Conservation (phyloP, 2,113 vertebrate genomes). For the Saccopteryx bilineata region DNA sequence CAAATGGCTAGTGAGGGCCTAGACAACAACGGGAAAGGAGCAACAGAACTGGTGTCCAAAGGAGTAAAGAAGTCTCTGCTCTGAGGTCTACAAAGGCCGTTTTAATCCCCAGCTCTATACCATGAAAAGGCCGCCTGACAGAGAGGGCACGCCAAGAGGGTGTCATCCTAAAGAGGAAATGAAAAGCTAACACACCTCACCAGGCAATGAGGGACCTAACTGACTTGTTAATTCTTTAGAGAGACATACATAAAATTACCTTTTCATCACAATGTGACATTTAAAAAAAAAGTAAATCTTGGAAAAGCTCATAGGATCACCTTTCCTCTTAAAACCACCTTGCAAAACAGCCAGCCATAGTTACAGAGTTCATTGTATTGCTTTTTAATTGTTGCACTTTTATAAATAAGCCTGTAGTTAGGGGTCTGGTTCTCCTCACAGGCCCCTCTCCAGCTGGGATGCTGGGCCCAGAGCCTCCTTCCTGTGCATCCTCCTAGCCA, state of each 20-base stretch:
- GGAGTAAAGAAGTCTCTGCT: neutral
- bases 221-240: neutral
- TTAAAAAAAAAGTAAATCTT: neutral
- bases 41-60: neutral
- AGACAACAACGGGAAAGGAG: neutral
- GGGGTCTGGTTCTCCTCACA: constrained; percentile 50
- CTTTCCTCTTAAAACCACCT: neutral
- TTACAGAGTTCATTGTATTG: constrained; percentile 51
- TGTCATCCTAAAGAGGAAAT: neutral
- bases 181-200: constrained; percentile 32
- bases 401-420: constrained; percentile 74
- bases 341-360: neutral
- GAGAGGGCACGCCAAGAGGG: neutral
- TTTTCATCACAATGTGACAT: neutral
- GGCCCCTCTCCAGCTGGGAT: constrained; percentile 57
- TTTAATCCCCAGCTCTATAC: neutral
- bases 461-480: constrained; percentile 62
- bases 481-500: constrained; percentile 69
- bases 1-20: neutral
- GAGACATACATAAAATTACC: constrained; percentile 4
- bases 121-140: neutral
- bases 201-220: constrained; percentile 2
- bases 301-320: constrained; percentile 54
- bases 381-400: constrained; percentile 67
- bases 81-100: neutral